Conservation (phyloP, 2,113 vertebrate genomes). For the Hoplias malabaricus region DNA sequence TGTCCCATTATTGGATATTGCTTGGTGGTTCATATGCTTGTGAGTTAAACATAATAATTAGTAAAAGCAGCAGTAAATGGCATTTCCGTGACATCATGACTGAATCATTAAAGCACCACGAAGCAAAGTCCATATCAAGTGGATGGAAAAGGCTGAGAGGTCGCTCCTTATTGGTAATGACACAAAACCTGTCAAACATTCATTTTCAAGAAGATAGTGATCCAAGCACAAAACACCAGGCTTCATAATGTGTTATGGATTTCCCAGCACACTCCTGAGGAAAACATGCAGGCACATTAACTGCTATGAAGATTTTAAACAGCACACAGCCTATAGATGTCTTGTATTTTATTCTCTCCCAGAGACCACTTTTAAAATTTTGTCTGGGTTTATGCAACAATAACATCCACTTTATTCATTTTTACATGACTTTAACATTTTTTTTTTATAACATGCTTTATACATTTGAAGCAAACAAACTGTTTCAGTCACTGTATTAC, state of each 20-base stretch:
- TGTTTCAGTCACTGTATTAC: no score
- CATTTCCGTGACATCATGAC: neutral
- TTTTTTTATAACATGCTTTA: no score
- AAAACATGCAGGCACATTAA: neutral
- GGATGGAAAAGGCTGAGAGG: neutral
- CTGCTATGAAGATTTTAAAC: no score
- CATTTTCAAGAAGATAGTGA: neutral
- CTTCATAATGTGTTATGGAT: neutral
- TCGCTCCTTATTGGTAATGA: neutral
- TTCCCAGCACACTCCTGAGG: neutral
- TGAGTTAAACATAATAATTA: constrained; percentile 25
- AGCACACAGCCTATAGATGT: no score
- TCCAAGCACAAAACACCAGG: neutral
- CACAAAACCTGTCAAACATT: neutral
- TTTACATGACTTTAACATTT: no score
- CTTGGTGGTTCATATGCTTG: constrained; percentile 8
- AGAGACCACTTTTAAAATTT: no score
- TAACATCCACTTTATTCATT: no score
- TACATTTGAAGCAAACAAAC: no score
- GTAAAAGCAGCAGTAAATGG: neutral
- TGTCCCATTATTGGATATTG: constrained; percentile 21
- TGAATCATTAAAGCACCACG: neutral
- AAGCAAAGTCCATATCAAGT: neutral
- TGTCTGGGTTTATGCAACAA: no score
- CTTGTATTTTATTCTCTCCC: no score